Evolutionary conservation across 2,797 vertebrate genomes (phyloP), one percentile per base, ranked within the genome.

Genomic region (Helostoma temminkii): DNA sequence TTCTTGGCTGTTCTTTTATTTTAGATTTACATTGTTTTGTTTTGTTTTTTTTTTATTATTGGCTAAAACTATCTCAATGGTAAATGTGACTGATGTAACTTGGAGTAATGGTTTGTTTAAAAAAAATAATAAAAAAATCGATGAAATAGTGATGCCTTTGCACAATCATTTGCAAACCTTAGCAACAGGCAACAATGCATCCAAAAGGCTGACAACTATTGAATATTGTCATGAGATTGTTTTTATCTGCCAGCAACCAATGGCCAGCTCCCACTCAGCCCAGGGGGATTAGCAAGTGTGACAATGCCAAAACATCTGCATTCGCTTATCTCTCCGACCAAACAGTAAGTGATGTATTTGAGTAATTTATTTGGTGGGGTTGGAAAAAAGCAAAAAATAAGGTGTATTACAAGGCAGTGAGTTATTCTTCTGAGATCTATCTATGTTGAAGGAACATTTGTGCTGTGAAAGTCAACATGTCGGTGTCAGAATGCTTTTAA

Each of bases 201-300:
- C 66, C 77, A 74, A 86, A 81, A 82, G 70, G 71, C 75, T 8
- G 63, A 73, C 69, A 69, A 83, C 72, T 76, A 86, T 62, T 86
- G 79, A 89, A 83, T 81, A 74, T 58, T 83, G 73, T 88, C 76
- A 80, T 85, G 77, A 81, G 82, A 84, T 74, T 84, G 83, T 88
- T 88, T 84, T 83, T 68, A 82, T 86, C 80, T 48, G 78, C 82
- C 78, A 69, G 68, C 68, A 45, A 50, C 81, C 82, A 82, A 85
- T 81, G 7, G 60, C 25, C 22, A 74, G 72, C 71, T 77, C 80
- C 58, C 41, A 50, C 59, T 74, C 74, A 65, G 64, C 76, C 72
- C 71, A 8, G 50, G 37, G 69, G 81, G 81, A 83, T 82, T 75
- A 86, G 46, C 47, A 53, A 69, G 62, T 61, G 54, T 42, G 65